A percentile compares a stretch with the other conserved stretches of the same genome.
phyloP scores from a whole-genome alignment of 92 coral and sea anemone species.

The Palythoa heliodiscus region DNA sequence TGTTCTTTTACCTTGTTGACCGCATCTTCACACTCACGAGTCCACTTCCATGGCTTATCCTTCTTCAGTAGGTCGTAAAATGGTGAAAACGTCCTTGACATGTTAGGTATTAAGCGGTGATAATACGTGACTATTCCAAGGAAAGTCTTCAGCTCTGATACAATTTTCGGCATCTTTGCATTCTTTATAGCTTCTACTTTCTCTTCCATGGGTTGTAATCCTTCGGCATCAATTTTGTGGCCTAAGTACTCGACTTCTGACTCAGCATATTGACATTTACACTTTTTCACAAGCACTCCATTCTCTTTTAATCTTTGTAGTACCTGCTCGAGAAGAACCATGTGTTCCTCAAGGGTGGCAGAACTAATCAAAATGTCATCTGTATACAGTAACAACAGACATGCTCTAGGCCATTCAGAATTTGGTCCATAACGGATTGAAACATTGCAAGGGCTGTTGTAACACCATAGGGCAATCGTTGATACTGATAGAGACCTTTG shows the following conservation, averaged over 20 bases:
- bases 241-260: slow-evolving; percentile 37
- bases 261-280: slow-evolving; percentile 32
- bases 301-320: slow-evolving; percentile 32
- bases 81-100: slow-evolving; percentile 33
- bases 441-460: slow-evolving; percentile 43
- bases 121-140: no score
- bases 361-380: slow-evolving; percentile 47
- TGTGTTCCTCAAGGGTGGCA: neutral
- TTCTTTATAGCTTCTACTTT: no score
- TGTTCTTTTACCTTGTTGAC: slow-evolving; percentile 34
- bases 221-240: slow-evolving; percentile 32
- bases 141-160: no score
- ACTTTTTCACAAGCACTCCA: slow-evolving; percentile 35
- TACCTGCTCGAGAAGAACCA: slow-evolving; percentile 35
- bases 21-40: no score
- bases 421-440: neutral
- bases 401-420: slow-evolving; percentile 14
- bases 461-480: neutral
- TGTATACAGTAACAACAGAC: slow-evolving; percentile 39
- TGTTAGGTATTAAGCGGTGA: slow-evolving; percentile 35
- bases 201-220: slow-evolving; percentile 36
- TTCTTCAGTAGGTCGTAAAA: no score
- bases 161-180: no score
- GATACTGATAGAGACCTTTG: slow-evolving; percentile 35
- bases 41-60: no score